Conservation (phyloP, 2,113 vertebrate genomes). For the Passer domesticus region DNA sequence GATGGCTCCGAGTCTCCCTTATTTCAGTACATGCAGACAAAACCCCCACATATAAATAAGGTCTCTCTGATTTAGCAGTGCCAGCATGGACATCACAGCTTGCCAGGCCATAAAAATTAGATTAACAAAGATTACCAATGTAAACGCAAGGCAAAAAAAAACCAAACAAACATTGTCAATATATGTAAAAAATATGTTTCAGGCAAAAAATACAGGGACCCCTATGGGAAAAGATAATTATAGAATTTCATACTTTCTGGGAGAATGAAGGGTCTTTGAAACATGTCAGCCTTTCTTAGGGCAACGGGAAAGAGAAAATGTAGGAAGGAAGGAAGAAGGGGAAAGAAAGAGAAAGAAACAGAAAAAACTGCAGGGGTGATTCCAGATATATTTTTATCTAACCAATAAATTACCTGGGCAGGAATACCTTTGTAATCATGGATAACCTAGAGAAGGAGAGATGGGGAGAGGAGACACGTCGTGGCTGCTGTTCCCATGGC, state of each 20-base stretch:
- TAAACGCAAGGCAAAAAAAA: not conserved
- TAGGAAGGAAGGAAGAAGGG: too few species aligned
- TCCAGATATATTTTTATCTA: not conserved
- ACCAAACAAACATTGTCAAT: not conserved
- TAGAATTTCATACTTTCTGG: not conserved
- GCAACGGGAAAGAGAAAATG: not conserved
- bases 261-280: not conserved
- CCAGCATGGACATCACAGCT: not conserved
- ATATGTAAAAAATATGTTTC: not conserved
- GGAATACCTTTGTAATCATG: not conserved
- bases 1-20: not conserved
- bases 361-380: not conserved
- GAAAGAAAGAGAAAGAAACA: not conserved
- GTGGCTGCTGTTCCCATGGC: fast-evolving
- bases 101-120: not conserved
- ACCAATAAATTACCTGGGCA: not conserved
- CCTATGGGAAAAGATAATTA: not conserved
- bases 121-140: not conserved
- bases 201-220: not conserved
- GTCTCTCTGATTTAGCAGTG: not conserved
- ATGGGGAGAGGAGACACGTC: not conserved
- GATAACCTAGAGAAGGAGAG: not conserved
- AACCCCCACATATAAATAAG: not conserved
- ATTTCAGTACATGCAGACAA: not conserved
- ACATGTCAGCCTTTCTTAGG: not conserved